Evolutionary conservation across 2,888 invertebrate genomes (phyloP).

Genomic region (Prosopocoilus inquinatus): DNA sequence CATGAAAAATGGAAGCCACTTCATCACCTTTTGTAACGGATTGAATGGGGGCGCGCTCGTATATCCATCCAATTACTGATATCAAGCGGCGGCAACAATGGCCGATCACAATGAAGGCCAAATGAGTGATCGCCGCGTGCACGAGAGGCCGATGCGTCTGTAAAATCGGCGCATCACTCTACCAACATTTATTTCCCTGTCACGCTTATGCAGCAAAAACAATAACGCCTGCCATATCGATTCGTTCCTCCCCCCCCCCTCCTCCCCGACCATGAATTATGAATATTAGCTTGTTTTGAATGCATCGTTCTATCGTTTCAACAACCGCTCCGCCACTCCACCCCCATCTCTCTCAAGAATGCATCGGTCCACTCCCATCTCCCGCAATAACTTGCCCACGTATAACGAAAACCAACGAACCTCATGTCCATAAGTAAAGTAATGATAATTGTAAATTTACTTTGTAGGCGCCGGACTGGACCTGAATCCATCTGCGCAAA

Average conservation of each 20-base stretch:
- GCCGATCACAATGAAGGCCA: constrained; percentile 31
- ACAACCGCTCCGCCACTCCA: neutral
- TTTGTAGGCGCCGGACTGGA: too few relatives aligned
- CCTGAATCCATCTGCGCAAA: too few relatives aligned
- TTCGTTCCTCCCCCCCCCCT: constrained; percentile 20
- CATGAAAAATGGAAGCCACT: constrained; percentile 26
- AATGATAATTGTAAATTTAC: too few relatives aligned
- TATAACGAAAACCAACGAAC: too few relatives aligned
- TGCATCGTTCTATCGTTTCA: neutral
- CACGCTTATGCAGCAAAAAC: constrained; percentile 34
- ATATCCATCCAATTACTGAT: constrained; percentile 35
- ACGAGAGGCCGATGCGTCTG: constrained; percentile 24
- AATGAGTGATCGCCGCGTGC: constrained; percentile 30
- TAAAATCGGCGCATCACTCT: constrained; percentile 45
- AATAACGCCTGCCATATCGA: constrained; percentile 26
- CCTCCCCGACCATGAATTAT: too few relatives aligned
- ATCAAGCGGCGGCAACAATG: constrained; percentile 37
- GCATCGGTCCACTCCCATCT: too few relatives aligned
- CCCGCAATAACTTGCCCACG: too few relatives aligned
- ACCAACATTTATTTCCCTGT: constrained; percentile 46
- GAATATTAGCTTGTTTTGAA: too few relatives aligned
- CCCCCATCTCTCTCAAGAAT: too few relatives aligned
- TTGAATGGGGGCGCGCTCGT: constrained; percentile 23
- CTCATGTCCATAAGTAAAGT: too few relatives aligned
- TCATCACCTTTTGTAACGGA: constrained; percentile 29